A percentile compares a stretch with the other conserved stretches of the same genome.
Evolutionary conservation across 2,113 vertebrate genomes (phyloP).

Genomic region (Macaca nemestrina): DNA sequence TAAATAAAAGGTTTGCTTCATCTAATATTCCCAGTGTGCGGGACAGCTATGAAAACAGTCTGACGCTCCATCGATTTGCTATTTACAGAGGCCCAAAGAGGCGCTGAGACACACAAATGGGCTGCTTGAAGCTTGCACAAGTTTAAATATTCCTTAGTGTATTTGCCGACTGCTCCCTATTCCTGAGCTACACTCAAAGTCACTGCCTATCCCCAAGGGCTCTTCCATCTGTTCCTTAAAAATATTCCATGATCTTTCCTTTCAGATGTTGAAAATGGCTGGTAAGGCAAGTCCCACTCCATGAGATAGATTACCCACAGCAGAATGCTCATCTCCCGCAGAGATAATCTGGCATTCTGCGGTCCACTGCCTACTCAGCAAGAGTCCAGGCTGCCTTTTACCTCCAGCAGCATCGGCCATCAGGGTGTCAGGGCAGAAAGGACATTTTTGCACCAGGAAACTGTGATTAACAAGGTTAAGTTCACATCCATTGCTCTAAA

Average conservation of each 20-base stretch:
- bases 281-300: not conserved
- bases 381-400: not conserved
- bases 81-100: conserved; percentile 86
- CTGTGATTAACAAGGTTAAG: not conserved
- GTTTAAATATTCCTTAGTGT: conserved; percentile 80
- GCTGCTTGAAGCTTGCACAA: conserved; percentile 81
- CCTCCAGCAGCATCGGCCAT: too few relatives aligned
- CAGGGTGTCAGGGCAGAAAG: not conserved
- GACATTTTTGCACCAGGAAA: not conserved
- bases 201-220: not conserved
- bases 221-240: conserved; percentile 5
- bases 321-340: not conserved
- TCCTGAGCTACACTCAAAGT: not conserved
- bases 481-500: not conserved
- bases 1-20: conserved; percentile 89
- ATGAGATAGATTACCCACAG: not conserved
- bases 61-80: conserved; percentile 84
- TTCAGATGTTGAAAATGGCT: not conserved
- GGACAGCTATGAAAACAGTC: conserved; percentile 85
- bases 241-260: not conserved
- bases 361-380: rapidly evolving
- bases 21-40: conserved; percentile 85
- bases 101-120: conserved; percentile 79
- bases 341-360: not conserved
- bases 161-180: conserved; percentile 75